Percentiles rank a stretch among this genome's conserved stretches.
Conservation (phyloP, 2,797 vertebrate genomes). For the Chromobotia macracanthus region DNA sequence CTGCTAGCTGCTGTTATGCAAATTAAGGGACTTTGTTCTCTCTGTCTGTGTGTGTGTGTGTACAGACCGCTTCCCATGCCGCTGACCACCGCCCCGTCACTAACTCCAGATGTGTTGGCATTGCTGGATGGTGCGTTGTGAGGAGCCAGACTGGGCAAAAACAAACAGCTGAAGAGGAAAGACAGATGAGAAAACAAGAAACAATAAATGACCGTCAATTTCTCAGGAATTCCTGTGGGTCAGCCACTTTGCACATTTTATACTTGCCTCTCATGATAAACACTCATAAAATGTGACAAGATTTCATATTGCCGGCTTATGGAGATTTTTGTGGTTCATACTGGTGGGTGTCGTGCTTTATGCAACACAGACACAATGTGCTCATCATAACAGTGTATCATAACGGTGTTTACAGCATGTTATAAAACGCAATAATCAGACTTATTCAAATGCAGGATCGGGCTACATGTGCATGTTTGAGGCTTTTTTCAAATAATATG, state of each 20-base stretch:
- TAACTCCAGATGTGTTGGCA: constrained; percentile 86
- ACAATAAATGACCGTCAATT: background rate
- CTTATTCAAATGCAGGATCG: background rate
- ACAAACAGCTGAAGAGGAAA: constrained; percentile 84
- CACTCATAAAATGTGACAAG: constrained; percentile 20
- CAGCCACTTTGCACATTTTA: constrained; percentile 19
- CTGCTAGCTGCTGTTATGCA: constrained; percentile 9
- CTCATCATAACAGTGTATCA: background rate
- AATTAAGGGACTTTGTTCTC: background rate
- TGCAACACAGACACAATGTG: constrained; percentile 3
- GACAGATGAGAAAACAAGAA: background rate
- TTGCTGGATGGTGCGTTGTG: constrained; percentile 92
- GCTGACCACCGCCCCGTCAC: constrained; percentile 90
- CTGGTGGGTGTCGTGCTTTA: constrained; percentile 13
- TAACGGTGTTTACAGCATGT: background rate
- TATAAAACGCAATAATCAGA: background rate
- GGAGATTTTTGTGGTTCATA: constrained; percentile 1
- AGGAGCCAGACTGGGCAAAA: constrained; percentile 94
- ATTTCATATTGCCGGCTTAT: constrained; percentile 13
- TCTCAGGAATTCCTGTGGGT: background rate
- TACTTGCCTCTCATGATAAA: background rate
- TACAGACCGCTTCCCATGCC: constrained; percentile 90
- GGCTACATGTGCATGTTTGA: background rate
- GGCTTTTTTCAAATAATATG: background rate
- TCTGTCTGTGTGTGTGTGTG: constrained; percentile 9